Base-by-base conservation (phyloP, 2,888 invertebrate genomes). In the Phyllotreta cruciferae region DNA sequence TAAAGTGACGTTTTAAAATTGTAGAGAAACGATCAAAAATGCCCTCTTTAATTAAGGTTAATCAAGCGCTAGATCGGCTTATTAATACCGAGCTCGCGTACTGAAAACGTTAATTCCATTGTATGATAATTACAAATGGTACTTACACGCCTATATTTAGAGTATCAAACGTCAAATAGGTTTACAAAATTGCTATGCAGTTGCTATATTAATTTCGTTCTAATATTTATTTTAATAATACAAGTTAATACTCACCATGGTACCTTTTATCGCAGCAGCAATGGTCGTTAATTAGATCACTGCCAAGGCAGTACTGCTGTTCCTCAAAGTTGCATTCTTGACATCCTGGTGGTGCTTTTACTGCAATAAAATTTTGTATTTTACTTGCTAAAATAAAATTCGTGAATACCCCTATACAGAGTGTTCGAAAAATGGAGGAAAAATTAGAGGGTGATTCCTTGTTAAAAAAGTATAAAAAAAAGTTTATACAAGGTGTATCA, bases 221-320 rank as follows among this genome's bases (percentile, higher is more conserved):
- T 24, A 24, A 24, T 24, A 24, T 24, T 24, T 24, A 24, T 24
- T 24, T 24, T 24, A 55, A 1, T 14, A 14, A 13, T 34, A 2
- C 13, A 9, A 35, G 6, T 6, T 5, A 34, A 3, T 60, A 77
- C 77, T 80, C 75, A 86, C 86, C 84, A 61, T 84, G 84, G 76
- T 85, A 83, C 77, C 84, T 83, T 74, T 83, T 83, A 70, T 88
- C 86, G 75, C 86, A 86, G 74, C 85, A 86, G 75, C 86, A 86
- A 74, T 86, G 86, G 74, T 86, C 86, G 60, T 81, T 81, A 60
- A 86, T 81, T 69, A 89, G 83, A 73, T 85, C 85, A 24, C 82
- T 82, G 67, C 86, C 83, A 73, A 83, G 81, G 79, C 89, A 90
- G 80, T 90, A 90, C 72, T 82, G 83, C 73, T 84, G 81, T 80